Conservation (phyloP, 2,888 invertebrate genomes). For the Thalpophila matura region DNA sequence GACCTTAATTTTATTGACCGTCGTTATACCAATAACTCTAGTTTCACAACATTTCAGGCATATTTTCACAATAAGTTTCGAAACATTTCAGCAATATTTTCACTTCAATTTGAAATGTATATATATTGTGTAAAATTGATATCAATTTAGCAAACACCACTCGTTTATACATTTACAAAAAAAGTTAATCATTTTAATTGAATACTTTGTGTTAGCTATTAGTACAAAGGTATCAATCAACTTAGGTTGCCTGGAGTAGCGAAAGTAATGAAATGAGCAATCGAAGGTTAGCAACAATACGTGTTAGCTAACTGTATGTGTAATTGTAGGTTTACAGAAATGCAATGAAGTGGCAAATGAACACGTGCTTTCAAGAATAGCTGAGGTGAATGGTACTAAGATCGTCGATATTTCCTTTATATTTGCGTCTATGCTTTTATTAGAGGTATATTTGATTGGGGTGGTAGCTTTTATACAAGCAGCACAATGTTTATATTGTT, state of each 20-base stretch:
- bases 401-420: background rate
- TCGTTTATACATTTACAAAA: too few species aligned
- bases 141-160: background rate
- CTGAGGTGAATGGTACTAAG: background rate
- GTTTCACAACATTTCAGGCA: background rate
- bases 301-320: background rate
- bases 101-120: background rate
- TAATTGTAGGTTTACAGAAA: constrained; percentile 7
- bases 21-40: too few species aligned
- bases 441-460: too few species aligned
- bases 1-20: constrained; percentile 8
- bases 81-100: background rate
- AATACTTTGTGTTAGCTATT: too few species aligned
- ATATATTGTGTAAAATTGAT: background rate
- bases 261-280: constrained; percentile 22
- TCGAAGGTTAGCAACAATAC: constrained; percentile 19
- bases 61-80: background rate
- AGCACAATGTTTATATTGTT: too few species aligned
- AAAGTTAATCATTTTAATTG: constrained; percentile 5
- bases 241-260: background rate
- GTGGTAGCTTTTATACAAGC: too few species aligned
- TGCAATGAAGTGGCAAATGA: constrained; percentile 10
- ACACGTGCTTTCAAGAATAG: constrained; percentile 24
- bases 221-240: too few species aligned
- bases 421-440: too few species aligned